Evolutionary conservation across 30 jellyfish, hydroid and myxozoan species (phyloP).

Genomic region (Nemopilema nomurai): DNA sequence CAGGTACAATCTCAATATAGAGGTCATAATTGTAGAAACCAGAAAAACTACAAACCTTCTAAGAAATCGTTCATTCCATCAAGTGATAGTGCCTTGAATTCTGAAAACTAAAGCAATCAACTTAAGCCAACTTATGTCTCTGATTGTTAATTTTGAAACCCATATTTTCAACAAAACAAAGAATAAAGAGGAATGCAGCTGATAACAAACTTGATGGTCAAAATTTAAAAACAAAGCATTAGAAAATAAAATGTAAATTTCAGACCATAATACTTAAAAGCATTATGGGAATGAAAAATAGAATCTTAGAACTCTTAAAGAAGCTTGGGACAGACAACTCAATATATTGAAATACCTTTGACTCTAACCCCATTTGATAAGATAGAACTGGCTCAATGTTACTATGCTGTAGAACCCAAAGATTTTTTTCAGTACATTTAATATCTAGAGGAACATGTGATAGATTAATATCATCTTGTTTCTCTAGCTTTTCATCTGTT

Average conservation of each 20-base stretch:
- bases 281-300: background rate
- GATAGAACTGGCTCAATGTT: background rate
- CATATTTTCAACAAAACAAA: no score
- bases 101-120: background rate
- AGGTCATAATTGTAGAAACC: no score
- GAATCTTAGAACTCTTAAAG: no score
- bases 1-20: no score
- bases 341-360: background rate
- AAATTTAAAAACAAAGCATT: background rate
- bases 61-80: background rate
- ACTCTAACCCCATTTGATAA: background rate
- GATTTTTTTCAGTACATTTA: background rate
- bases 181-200: background rate
- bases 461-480: background rate
- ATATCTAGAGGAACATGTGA: slow-evolving; percentile 3
- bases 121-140: background rate
- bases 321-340: no score
- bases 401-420: background rate
- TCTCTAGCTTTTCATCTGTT: background rate
- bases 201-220: background rate
- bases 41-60: background rate
- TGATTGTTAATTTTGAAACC: no score
- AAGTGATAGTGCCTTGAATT: background rate
- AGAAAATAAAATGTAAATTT: background rate
- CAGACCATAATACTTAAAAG: background rate